Percentiles rank a stretch among this genome's conserved stretches.
Conservation (phyloP, 2,888 invertebrate genomes). For the Trileptium ribeirensis region DNA sequence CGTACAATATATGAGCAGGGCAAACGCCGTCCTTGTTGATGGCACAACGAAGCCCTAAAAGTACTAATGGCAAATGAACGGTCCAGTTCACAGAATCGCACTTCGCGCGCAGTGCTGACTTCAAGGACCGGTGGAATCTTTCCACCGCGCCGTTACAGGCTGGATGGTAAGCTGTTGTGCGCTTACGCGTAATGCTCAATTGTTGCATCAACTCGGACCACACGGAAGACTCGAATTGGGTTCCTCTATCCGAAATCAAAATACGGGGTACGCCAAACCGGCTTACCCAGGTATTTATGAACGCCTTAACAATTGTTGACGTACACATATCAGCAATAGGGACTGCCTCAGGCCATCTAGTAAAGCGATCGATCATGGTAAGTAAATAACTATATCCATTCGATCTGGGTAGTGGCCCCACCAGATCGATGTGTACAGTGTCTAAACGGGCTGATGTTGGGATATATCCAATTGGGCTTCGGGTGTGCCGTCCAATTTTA, state of each 20-base stretch:
- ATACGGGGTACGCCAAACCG: neutral
- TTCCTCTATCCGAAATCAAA: neutral
- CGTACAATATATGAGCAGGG: neutral
- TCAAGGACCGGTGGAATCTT: neutral
- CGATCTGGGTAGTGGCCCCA: neutral
- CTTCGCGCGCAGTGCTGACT: neutral
- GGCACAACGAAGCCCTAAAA: neutral
- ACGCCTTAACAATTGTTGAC: neutral
- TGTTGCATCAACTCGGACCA: neutral
- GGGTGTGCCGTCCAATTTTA: neutral
- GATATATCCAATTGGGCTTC: neutral
- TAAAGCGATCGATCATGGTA: neutral
- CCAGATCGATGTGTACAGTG: neutral
- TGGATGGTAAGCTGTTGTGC: slow-evolving; percentile 11
- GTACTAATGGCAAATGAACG: neutral
- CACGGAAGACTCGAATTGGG: slow-evolving; percentile 5
- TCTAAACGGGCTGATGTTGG: neutral
- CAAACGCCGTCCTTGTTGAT: slow-evolving; percentile 2
- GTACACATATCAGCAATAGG: neutral
- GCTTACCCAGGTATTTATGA: neutral
- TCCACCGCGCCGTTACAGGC: slow-evolving; percentile 10
- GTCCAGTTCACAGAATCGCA: neutral
- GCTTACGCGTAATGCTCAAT: neutral
- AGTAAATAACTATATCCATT: neutral
- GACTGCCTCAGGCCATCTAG: neutral